These are phyloP conservation scores for Folsomia manolachei DNA, from an alignment of 2,888 invertebrate species.

Conservation along the genomic window DNA sequence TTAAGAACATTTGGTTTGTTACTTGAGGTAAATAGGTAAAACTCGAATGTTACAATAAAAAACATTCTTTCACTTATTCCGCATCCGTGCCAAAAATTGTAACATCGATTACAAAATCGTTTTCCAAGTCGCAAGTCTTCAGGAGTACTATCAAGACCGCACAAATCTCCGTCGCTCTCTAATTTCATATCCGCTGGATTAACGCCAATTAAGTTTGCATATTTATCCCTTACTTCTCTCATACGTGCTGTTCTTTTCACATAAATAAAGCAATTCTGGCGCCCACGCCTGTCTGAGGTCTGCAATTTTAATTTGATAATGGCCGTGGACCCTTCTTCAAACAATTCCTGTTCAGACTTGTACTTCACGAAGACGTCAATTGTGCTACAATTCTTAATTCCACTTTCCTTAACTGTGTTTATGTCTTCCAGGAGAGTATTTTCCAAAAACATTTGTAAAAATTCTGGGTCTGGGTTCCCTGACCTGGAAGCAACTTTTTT, in stretches of 20 bases:
- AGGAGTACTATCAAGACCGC: background rate
- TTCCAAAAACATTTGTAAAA: background rate
- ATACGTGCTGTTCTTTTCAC: background rate
- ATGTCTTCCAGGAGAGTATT: background rate
- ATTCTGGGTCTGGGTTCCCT: background rate
- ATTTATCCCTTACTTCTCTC: background rate
- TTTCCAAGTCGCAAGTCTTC: conserved; percentile 5
- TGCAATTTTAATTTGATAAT: conserved; percentile 5
- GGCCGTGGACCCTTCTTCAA: background rate
- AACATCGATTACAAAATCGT: background rate
- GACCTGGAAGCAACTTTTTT: background rate
- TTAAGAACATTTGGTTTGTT: no score
- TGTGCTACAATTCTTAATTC: background rate
- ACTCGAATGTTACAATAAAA: no score
- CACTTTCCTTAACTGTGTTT: background rate
- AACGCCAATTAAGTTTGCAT: background rate
- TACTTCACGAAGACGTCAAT: background rate
- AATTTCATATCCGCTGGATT: background rate
- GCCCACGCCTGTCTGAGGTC: background rate
- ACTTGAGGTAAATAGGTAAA: no score
- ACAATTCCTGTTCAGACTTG: background rate
- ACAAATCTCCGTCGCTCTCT: background rate
- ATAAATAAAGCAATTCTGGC: conserved; percentile 3
- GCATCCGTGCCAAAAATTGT: background rate
- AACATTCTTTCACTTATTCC: no score